Conservation (phyloP, 2,113 vertebrate species). For the Alethe diademata region DNA sequence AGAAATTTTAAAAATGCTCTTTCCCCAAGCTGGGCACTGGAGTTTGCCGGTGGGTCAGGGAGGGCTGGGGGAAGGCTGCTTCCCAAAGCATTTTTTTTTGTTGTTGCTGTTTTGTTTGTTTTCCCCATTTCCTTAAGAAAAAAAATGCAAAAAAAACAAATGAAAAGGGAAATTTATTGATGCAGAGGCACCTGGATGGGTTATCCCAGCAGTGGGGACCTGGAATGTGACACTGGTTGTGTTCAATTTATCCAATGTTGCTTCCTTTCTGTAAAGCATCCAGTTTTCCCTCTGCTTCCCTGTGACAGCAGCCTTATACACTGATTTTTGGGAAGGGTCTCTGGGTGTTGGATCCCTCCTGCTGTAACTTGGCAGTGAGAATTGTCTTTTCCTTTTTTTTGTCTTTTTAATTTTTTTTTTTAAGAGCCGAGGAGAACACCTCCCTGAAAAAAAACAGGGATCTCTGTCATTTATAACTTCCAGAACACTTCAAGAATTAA, state of each 20-base stretch:
- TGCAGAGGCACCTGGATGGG: neutral
- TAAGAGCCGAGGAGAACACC: slow-evolving; percentile 46
- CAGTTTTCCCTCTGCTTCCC: neutral
- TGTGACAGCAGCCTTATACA: neutral
- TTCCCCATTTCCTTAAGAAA: neutral
- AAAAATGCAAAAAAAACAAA: neutral
- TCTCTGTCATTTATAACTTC: slow-evolving; percentile 48
- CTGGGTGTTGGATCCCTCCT: neutral
- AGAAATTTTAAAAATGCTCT: neutral
- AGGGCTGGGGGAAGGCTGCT: neutral
- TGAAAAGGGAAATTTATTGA: neutral
- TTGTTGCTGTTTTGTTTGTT: neutral
- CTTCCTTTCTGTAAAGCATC: neutral
- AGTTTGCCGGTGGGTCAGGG: neutral
- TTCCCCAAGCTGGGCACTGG: neutral
- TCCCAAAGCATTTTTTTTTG: neutral
- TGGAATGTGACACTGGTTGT: neutral
- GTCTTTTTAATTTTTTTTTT: neutral
- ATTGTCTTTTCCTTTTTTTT: neutral
- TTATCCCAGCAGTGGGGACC: neutral
- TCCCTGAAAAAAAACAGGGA: slow-evolving; percentile 4
- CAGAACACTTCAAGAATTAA: neutral
- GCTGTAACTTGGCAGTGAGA: slow-evolving; percentile 22
- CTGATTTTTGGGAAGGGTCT: neutral
- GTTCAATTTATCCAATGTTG: neutral